Percentiles rank a stretch among this genome's conserved stretches.
Conservation (phyloP, 2,113 vertebrate species). For the Urocynchramus pylzowi region DNA sequence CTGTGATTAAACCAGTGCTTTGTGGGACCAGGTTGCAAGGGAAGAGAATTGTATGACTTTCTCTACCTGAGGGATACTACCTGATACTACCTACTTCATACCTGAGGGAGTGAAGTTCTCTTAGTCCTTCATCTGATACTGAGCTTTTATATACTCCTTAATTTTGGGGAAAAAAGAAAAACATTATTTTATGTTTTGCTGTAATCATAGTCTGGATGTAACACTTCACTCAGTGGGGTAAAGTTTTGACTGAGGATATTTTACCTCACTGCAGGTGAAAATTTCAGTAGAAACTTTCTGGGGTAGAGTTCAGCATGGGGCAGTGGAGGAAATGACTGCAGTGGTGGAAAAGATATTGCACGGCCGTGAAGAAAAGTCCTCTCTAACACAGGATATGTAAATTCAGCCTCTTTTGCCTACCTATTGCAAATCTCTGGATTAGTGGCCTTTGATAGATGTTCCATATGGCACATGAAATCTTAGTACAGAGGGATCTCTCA, state of each 20-base stretch:
- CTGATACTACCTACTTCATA: no score
- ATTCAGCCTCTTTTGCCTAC: conserved; percentile 17
- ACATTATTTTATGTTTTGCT: not conserved
- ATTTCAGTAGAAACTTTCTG: not conserved
- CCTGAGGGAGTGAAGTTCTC: not conserved
- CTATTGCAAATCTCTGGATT: conserved; percentile 24
- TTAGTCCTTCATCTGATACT: not conserved
- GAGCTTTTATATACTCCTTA: not conserved
- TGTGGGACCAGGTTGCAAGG: not conserved
- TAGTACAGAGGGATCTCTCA: not conserved
- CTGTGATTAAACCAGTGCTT: not conserved
- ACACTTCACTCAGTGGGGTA: not conserved
- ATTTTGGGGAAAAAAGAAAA: not conserved
- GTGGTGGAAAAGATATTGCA: not conserved
- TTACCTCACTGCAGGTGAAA: not conserved
- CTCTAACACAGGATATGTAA: not conserved
- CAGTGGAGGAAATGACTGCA: not conserved
- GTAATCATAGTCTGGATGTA: not conserved
- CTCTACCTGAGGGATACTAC: no score
- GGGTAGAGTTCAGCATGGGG: not conserved
- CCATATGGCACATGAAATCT: conserved; percentile 10
- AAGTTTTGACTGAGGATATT: not conserved
- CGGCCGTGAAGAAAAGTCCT: not conserved
- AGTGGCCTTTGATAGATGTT: not conserved
- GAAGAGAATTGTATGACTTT: not conserved